A percentile compares a stretch with the other conserved stretches of the same genome.
phyloP scores from a whole-genome alignment of 2,113 vertebrate species.

The Corvus hawaiiensis region DNA sequence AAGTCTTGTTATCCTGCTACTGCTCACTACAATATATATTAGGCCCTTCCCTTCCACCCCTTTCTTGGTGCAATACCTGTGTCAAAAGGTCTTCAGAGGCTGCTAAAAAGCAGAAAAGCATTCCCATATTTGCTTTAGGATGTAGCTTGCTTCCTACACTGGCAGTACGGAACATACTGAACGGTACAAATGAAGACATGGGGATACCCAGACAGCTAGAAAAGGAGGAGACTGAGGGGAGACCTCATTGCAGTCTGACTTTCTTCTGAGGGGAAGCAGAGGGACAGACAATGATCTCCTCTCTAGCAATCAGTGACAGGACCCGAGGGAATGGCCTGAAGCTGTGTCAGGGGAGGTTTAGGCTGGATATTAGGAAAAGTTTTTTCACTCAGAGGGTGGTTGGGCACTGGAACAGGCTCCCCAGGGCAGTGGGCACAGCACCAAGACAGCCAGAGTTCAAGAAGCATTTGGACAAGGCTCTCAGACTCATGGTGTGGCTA shows the following conservation, averaged over 20 bases:
- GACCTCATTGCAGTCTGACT: neutral
- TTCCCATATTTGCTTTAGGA: neutral
- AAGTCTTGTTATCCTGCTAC: neutral
- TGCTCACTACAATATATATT: neutral
- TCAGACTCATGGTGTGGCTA: too few species aligned
- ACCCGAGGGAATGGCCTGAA: neutral
- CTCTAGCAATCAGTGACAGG: neutral
- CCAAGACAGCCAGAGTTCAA: neutral
- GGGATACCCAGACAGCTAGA: neutral
- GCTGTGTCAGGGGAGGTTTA: neutral
- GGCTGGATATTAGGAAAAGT: neutral
- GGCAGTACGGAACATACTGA: neutral
- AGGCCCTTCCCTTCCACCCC: neutral
- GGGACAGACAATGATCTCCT: neutral
- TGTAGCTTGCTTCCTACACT: neutral
- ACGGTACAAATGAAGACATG: neutral
- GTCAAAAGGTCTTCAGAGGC: neutral
- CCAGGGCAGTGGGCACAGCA: neutral
- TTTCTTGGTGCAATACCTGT: neutral
- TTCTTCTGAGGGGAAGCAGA: neutral
- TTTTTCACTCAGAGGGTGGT: neutral
- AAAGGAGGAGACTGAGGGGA: neutral
- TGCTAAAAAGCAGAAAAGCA: neutral
- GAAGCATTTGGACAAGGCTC: neutral
- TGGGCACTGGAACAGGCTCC: neutral